Conservation (phyloP, 2,113 vertebrate genomes). For the Pimephales promelas region DNA sequence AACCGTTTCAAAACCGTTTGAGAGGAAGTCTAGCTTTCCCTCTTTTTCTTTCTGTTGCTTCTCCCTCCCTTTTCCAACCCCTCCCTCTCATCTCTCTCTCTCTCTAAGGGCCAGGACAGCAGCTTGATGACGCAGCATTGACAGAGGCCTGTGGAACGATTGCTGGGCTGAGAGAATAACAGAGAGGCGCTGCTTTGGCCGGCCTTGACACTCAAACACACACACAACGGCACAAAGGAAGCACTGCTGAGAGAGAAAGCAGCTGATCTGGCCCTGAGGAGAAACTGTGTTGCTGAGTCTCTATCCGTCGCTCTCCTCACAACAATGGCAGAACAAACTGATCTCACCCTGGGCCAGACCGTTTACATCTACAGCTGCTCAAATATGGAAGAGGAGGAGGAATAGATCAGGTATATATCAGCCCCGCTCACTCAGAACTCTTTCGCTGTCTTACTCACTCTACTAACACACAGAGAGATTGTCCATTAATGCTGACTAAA, state of each 20-base stretch:
- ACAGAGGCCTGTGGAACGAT: conserved; percentile 64
- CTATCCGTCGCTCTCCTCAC: conserved; percentile 11
- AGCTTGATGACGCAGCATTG: conserved; percentile 60
- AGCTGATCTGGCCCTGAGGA: conserved; percentile 43
- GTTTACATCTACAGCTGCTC: conserved; percentile 21
- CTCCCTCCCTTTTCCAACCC: conserved; percentile 66
- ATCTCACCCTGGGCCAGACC: not conserved
- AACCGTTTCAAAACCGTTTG: conserved; percentile 1
- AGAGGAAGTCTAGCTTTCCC: not conserved
- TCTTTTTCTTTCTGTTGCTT: conserved; percentile 31
- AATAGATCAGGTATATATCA: conserved; percentile 43
- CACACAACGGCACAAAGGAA: conserved; percentile 25
- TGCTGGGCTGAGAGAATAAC: conserved; percentile 56
- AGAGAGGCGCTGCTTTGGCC: conserved; percentile 55
- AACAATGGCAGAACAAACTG: conserved; percentile 23
- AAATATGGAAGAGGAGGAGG: conserved; percentile 31
- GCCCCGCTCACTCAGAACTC: not conserved
- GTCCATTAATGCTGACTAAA: conserved; percentile 21
- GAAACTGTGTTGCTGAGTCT: conserved; percentile 17
- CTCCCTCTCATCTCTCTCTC: conserved; percentile 64
- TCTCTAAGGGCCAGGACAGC: conserved; percentile 53
- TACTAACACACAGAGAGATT: conserved; percentile 24
- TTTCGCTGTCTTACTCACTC: conserved; percentile 1
- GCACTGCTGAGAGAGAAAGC: conserved; percentile 10
- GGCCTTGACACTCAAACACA: conserved; percentile 57